phyloP scores from a whole-genome alignment of 2,797 vertebrate genomes.

The Choloepus didactylus region DNA sequence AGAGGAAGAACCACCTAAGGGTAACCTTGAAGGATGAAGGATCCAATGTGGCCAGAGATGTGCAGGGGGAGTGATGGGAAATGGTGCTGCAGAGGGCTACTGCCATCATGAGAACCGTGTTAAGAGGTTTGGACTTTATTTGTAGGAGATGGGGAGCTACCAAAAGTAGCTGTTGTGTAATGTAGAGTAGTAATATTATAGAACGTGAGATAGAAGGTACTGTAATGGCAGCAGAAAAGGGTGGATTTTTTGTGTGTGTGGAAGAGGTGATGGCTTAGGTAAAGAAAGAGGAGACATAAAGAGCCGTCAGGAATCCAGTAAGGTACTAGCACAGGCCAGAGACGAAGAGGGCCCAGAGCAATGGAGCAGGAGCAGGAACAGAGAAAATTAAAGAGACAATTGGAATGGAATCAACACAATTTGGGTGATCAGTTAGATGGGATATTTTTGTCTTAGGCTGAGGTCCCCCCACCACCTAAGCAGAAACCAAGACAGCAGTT shows the following conservation, averaged over 20 bases:
- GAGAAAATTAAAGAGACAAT: not conserved
- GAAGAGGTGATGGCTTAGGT: not conserved
- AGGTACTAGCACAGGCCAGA: not conserved
- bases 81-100: fast-evolving
- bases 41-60: not conserved
- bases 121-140: not conserved
- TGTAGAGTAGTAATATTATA: not conserved
- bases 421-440: not conserved
- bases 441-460: not conserved
- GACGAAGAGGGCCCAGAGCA: not conserved
- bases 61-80: fast-evolving
- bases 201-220: not conserved
- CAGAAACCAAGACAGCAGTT: not conserved
- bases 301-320: not conserved
- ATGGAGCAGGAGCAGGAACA: not conserved
- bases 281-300: not conserved
- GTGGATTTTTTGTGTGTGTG: not conserved
- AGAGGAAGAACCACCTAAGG: not conserved
- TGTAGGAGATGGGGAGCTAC: not conserved
- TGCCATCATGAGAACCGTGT: fast-evolving
- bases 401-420: not conserved
- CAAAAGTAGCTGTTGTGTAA: no score
- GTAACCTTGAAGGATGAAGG: not conserved
- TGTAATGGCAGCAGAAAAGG: not conserved
- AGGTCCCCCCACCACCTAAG: not conserved